Base-by-base conservation (phyloP, 2,113 vertebrate genomes). In the Parotia lawesii region DNA sequence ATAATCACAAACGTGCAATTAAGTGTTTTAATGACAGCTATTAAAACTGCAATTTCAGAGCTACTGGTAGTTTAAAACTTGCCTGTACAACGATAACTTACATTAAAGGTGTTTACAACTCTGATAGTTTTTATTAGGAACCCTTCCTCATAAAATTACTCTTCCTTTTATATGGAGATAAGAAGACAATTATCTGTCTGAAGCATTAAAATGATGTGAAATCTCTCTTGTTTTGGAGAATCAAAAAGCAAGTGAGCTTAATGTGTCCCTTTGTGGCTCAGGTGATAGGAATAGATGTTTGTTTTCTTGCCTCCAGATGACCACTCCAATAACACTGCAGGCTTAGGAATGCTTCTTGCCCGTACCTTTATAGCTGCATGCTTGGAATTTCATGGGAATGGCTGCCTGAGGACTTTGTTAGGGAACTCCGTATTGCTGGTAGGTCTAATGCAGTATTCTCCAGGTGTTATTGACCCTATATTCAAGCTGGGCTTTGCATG, bases 31-130 rank as follows among this genome's bases (percentile, higher is more conserved):
- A 90, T 93, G 80, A 27, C 53, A 72, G 87, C 72, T 70, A 69
- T 93, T 91, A 75, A 47, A 92, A 53, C 62, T 65, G 40, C 70
- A 61, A 74, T 93, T 94, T 72, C 54, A 62, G 23, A 29, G 23
- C 84, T 92, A 67, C 45, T 79, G 53, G n/a, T 71, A 78, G 57
- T 72, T 90, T 95, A 89, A 89, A 92, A 89, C 35, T 67, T 74
- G n/a, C 16, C 45, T 84, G 17, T 80, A n/a, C 61, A 89, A 50
- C 6, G 71, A 53, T 91, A 79, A 79, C 42, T 72, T 71, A 5
- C 6, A 70, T 65, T 81, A 66, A 90, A 93, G 61, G 57, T 89
- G 85, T 83, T 94, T 83, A 81, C 69, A 70, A 16, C 27, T 33
- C 23, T 67, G 44, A 65, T 81, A 91, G 37, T 57, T 94, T 89